Evolutionary conservation across 2,797 vertebrate genomes (phyloP), one percentile per base, ranked within the genome.

Genomic region (Eidolon dupreanum): DNA sequence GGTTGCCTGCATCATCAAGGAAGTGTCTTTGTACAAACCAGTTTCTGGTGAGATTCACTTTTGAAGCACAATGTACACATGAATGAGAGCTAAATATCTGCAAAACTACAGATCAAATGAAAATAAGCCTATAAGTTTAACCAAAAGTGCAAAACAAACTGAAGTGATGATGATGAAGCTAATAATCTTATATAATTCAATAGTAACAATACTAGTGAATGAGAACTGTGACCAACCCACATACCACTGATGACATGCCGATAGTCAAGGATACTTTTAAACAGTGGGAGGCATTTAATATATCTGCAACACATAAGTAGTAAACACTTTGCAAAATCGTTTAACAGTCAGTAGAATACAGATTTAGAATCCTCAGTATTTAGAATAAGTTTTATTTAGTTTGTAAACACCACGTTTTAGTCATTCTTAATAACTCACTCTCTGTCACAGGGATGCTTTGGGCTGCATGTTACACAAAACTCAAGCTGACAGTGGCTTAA

Each of bases 361-460:
- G 31, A 92, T 55, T 82, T 93, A 81, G 13, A 94, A n/a, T 77
- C 12, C 24, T 82, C 24, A 43, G 31, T 65, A 88, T 93, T 31
- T 75, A 94, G 61, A 85, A 41, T 82, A 86, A 51, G 4, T 82
- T 74, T 78, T 79, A 77, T 93, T 82, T 93, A 51, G 43, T 81
- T 85, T 79, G 65, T 66, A 63, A 95, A 65, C 46, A 31, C 16
- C 31, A 71, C 49, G 83, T 77, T 88, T 59, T 49, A 85, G 38
- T 73, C 70, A 87, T 66, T 82, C 68, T 55, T 63, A 89, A 28
- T 59, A 88, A 41, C 8, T 79, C n/a, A 88, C 9, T 70, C 6
- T 55, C 31, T 87, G 8, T 85, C 68, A 85, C 6, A 53, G 11
- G 61, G 65, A 59, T 74, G 43, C 31, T 84, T 81, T 74, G 51